A percentile compares a stretch with the other conserved stretches of the same genome.
Conservation (phyloP, 64 coral and sea anemone species). For the Pocillopora verrucosa region DNA sequence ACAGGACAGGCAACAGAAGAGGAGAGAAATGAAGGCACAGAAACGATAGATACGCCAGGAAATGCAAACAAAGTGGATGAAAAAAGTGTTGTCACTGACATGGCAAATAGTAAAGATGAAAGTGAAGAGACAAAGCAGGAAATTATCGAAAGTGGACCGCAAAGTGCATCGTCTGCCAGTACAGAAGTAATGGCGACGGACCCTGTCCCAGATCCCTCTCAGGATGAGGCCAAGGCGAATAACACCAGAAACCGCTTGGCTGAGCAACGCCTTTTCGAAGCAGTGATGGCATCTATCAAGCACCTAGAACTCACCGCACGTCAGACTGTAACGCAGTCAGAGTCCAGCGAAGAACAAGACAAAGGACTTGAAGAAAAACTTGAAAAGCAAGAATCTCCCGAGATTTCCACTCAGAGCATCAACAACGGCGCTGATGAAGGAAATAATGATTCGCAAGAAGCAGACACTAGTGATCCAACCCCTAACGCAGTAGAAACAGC, state of each 20-base stretch:
- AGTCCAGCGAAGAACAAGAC: not conserved
- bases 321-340: not conserved
- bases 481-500: not conserved
- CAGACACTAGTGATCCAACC: not conserved
- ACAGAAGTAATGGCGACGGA: not conserved
- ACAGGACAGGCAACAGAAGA: not conserved
- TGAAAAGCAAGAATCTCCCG: not conserved
- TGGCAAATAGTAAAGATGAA: not conserved
- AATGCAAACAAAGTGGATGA: not conserved
- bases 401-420: not conserved
- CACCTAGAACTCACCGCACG: not conserved
- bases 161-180: not conserved
- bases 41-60: not conserved
- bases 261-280: not conserved
- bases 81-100: not conserved
- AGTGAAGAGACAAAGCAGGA: not conserved
- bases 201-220: not conserved
- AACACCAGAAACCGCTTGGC: not conserved
- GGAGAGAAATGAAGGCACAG: not conserved
- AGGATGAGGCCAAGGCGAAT: not conserved
- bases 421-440: not conserved
- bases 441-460: not conserved
- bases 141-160: not conserved
- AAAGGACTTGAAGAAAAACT: not conserved
- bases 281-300: not conserved